Base-by-base conservation (phyloP, 2,888 invertebrate genomes). In the Platycnemis pennipes region DNA sequence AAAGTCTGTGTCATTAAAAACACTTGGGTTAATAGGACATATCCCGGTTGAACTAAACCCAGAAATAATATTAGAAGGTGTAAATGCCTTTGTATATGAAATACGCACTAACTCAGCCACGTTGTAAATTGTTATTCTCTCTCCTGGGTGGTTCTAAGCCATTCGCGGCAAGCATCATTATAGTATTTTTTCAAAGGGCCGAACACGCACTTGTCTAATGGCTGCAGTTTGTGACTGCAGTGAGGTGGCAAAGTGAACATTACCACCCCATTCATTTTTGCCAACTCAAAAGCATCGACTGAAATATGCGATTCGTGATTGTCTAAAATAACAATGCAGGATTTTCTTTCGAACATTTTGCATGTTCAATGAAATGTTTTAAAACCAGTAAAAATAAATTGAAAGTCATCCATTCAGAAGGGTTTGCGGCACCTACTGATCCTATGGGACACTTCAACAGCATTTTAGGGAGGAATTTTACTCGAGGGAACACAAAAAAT, bases 171-270 rank as follows among this genome's bases (percentile, higher is more conserved):
- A 19, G 95, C 95, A 22, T 95, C 94, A 89, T 96, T 96, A 53
- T 95, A 94, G 91, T 94, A 95, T 94, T 95, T 95, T 95, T 96
- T 96, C 11, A 96, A 95, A n/a, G 96, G 96, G 11, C 95, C 95
- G 19, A 4, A 95, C 95, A 96, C 11, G 96, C 95, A 49, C 95
- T n/a, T n/a, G n/a, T n/a, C n/a, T n/a, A 46, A 46, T 46, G 46
- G 46, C 46, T 46, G 46, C 46, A 46, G 46, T 46, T 22, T 56
- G n/a, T n/a, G n/a, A n/a, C n/a, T n/a, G 56, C 56, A 56, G 56
- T 56, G 56, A 56, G 56, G 56, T 56, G 56, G 56, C 22, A 56
- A 22, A 22, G 56, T 56, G 22, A 56, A 56, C 56, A 56, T 56
- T 56, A 46, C 46, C 46, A 13, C 19, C 22, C 22, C 56, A 56